phyloP scores from a whole-genome alignment of 2,888 invertebrate genomes.

The Lottia gigantea region DNA sequence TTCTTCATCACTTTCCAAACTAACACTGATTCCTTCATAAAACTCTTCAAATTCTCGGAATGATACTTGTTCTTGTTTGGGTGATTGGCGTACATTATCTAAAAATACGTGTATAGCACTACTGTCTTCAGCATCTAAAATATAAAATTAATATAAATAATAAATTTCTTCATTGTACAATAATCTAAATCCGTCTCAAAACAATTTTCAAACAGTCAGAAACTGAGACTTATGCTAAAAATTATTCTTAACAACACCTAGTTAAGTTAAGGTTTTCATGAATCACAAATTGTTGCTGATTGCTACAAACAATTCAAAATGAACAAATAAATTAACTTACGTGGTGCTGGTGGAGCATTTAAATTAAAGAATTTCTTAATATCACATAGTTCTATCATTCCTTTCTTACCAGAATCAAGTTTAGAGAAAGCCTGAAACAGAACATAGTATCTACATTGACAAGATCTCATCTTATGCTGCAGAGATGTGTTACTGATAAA shows the following conservation, averaged over 20 bases:
- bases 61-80: slow-evolving; percentile 50
- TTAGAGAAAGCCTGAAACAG: slow-evolving; percentile 61
- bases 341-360: slow-evolving; percentile 30
- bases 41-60: slow-evolving; percentile 65
- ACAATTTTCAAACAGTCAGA: too few species aligned
- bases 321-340: background rate
- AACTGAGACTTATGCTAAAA: too few species aligned
- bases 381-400: slow-evolving; percentile 53
- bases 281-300: too few species aligned
- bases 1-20: slow-evolving; percentile 58
- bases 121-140: slow-evolving; percentile 22
- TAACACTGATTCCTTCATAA: slow-evolving; percentile 65
- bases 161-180: too few species aligned
- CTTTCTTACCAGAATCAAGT: slow-evolving; percentile 59
- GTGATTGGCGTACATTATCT: slow-evolving; percentile 48
- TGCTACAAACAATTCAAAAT: too few species aligned
- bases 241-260: too few species aligned
- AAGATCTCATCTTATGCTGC: background rate
- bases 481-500: background rate
- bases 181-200: too few species aligned
- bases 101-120: slow-evolving; percentile 56
- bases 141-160: too few species aligned
- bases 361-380: slow-evolving; percentile 65
- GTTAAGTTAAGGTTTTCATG: too few species aligned
- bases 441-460: background rate